phyloP scores from a whole-genome alignment of 2,113 vertebrate genomes.

The Talpa occidentalis region DNA sequence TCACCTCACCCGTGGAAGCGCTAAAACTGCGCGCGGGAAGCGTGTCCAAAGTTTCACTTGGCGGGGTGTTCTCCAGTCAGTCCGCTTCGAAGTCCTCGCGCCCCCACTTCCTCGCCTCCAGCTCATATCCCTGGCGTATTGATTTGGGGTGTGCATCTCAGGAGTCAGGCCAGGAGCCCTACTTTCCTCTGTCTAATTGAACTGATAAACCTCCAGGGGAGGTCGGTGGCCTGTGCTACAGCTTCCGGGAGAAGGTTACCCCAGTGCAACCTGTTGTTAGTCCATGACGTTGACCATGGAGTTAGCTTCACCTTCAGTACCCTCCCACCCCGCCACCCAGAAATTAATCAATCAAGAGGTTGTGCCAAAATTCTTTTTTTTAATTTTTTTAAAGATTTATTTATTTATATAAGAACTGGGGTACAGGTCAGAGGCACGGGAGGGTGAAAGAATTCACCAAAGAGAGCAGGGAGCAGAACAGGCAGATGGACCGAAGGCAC shows the following conservation, averaged over 20 bases:
- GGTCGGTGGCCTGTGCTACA: not conserved
- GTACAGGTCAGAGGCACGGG: no score
- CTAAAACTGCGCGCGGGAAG: no score
- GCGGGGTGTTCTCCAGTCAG: not conserved
- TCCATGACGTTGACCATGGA: conserved; percentile 48
- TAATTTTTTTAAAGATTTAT: no score
- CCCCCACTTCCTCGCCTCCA: not conserved
- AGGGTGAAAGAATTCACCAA: no score
- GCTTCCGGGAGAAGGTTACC: not conserved
- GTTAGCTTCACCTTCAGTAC: not conserved
- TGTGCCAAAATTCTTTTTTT: not conserved
- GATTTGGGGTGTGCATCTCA: not conserved
- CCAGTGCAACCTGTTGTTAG: conserved; percentile 74
- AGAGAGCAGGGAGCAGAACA: no score
- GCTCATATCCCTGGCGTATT: not conserved
- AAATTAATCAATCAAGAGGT: not conserved
- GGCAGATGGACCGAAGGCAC: no score
- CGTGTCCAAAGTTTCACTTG: not conserved
- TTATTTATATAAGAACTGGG: no score
- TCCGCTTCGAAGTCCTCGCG: not conserved
- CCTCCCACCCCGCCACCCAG: no score
- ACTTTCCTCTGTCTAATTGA: not conserved
- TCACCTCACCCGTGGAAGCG: no score
- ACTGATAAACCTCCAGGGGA: not conserved
- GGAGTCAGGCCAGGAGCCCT: no score